These are phyloP conservation scores for Myathropa florea DNA, from an alignment of 2,888 invertebrate species.

Conservation along the genomic window DNA sequence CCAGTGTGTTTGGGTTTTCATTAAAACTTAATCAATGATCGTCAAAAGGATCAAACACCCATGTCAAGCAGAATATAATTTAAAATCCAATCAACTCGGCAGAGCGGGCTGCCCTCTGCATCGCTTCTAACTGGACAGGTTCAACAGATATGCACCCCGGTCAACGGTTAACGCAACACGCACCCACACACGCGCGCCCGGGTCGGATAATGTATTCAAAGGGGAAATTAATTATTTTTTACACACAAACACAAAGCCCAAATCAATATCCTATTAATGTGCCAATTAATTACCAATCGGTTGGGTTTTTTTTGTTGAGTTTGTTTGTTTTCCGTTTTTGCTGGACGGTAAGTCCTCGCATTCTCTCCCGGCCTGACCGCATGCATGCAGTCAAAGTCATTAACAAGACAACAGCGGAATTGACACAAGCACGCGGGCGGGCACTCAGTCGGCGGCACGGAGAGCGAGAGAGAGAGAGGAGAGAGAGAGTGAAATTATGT, in stretches of 20 bases:
- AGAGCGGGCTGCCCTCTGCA: not conserved
- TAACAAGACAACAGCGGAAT: not conserved
- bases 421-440: not conserved
- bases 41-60: conserved; percentile 57
- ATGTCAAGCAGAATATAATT: conserved; percentile 60
- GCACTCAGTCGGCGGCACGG: too few relatives aligned
- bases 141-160: not conserved
- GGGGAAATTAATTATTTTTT: conserved; percentile 57
- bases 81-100: conserved; percentile 56
- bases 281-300: conserved; percentile 47
- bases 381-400: conserved; percentile 18
- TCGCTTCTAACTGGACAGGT: not conserved
- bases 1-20: conserved; percentile 8
- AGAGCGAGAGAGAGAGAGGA: not conserved
- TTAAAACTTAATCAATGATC: conserved; percentile 49
- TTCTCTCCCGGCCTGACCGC: not conserved
- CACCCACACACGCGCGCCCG: not conserved
- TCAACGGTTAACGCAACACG: not conserved
- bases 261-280: conserved; percentile 64
- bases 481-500: conserved; percentile 6
- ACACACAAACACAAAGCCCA: conserved; percentile 40
- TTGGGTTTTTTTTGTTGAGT: not conserved
- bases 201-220: conserved; percentile 34
- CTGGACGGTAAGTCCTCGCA: not conserved
- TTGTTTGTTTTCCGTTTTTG: not conserved